phyloP scores from a whole-genome alignment of 2,797 vertebrate genomes.

The Sebastes steindachneri region DNA sequence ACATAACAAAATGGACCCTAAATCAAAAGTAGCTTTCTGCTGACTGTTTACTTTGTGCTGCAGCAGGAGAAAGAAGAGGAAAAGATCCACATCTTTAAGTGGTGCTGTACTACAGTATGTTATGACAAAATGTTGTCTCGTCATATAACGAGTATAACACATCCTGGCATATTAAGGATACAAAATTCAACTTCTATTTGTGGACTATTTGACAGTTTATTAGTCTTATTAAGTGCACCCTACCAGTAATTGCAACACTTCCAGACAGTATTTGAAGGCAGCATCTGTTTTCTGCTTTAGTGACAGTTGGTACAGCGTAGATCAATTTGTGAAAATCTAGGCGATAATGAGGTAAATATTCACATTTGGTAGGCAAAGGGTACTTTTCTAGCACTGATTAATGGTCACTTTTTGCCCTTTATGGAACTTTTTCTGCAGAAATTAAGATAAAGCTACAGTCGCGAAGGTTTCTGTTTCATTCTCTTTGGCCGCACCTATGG shows the following conservation, averaged over 20 bases:
- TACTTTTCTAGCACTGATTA: background rate
- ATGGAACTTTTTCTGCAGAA: conserved; percentile 9
- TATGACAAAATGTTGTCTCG: background rate
- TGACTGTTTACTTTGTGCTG: conserved; percentile 19
- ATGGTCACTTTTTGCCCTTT: background rate
- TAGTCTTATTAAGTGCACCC: background rate
- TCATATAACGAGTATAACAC: background rate
- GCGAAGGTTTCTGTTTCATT: background rate
- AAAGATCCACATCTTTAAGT: background rate
- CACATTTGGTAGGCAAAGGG: background rate
- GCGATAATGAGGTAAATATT: conserved; percentile 37
- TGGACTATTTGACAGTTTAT: conserved; percentile 27
- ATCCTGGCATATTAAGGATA: background rate
- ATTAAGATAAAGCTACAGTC: background rate
- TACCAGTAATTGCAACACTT: conserved; percentile 17
- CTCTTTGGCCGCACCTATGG: background rate
- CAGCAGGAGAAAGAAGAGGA: background rate
- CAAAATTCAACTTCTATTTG: background rate
- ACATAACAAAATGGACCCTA: conserved; percentile 48
- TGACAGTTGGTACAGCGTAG: conserved; percentile 10
- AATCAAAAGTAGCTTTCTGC: conserved; percentile 53
- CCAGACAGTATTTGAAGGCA: conserved; percentile 3
- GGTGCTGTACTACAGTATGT: background rate
- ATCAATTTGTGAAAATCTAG: conserved; percentile 18
- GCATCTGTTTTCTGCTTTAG: conserved; percentile 25